Percentiles rank a stretch among this genome's conserved stretches.
These are phyloP conservation scores for Aspidiotus destructor DNA, from an alignment of 2,888 invertebrate genomes.

Conservation along the genomic window DNA sequence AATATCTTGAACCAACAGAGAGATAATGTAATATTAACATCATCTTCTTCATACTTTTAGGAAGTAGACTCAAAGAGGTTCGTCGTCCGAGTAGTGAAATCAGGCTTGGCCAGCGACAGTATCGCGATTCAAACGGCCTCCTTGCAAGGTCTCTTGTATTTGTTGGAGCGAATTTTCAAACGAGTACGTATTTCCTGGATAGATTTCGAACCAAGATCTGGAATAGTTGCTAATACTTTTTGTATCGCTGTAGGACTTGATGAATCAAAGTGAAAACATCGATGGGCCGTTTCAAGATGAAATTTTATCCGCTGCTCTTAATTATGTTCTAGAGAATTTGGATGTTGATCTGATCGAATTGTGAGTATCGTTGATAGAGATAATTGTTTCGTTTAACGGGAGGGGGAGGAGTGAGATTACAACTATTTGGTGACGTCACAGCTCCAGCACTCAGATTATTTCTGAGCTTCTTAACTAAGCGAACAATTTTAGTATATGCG, in stretches of 20 bases:
- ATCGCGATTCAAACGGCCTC: conserved; percentile 53
- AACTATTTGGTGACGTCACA: too few relatives aligned
- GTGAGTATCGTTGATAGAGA: not conserved
- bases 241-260: conserved; percentile 1
- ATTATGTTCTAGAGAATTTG: conserved; percentile 19
- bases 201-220: too few relatives aligned
- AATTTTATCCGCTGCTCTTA: conserved; percentile 20
- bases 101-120: conserved; percentile 53
- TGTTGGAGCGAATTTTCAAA: conserved; percentile 48
- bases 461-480: too few relatives aligned
- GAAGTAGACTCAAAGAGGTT: conserved; percentile 19
- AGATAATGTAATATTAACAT: not conserved
- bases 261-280: conserved; percentile 16
- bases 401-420: too few relatives aligned
- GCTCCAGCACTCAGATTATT: too few relatives aligned
- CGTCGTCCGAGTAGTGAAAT: conserved; percentile 43
- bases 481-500: too few relatives aligned
- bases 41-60: conserved; percentile 4
- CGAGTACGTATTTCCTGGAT: conserved; percentile 7
- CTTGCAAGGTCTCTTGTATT: conserved; percentile 57
- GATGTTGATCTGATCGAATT: conserved; percentile 15
- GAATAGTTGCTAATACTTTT: not conserved
- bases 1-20: not conserved
- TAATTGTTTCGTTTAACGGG: too few relatives aligned
- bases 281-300: conserved; percentile 10